Evolutionary conservation across 1,140 invertebrate species (phyloP).

Genomic region (Camponotus floridanus): DNA sequence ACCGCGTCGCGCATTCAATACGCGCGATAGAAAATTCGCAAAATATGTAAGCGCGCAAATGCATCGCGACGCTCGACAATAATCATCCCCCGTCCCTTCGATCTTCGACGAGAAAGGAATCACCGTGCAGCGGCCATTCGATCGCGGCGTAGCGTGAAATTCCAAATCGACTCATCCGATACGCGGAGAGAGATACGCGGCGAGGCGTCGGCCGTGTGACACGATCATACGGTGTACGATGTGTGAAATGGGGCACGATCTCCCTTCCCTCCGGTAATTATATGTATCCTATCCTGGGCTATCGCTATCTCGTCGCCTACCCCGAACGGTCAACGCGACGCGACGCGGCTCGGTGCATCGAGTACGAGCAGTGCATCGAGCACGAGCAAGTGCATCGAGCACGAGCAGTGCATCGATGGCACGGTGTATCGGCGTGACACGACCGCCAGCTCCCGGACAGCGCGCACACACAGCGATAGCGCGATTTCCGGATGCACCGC

Average conservation of each 20-base stretch:
- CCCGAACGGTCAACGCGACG: conserved; percentile 46
- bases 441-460: conserved; percentile 24
- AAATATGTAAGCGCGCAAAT: not conserved
- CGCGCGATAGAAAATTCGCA: not conserved
- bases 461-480: conserved; percentile 45
- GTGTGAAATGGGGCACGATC: conserved; percentile 85
- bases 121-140: conserved; percentile 24
- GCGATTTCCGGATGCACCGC: conserved; percentile 73
- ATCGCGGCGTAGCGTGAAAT: conserved; percentile 59
- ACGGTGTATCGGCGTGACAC: conserved; percentile 55
- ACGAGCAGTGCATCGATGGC: conserved; percentile 45
- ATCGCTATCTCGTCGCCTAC: conserved; percentile 66
- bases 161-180: conserved; percentile 65
- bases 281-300: conserved; percentile 83
- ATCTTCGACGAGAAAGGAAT: conserved; percentile 46
- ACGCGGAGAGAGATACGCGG: conserved; percentile 40
- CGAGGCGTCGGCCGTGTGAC: conserved; percentile 84
- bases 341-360: conserved; percentile 44
- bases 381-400: conserved; percentile 32
- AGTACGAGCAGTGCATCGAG: conserved; percentile 49
- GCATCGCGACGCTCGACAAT: conserved; percentile 7
- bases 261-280: conserved; percentile 82
- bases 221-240: conserved; percentile 85
- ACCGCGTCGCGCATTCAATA: not conserved
- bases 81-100: conserved; percentile 32